A percentile compares a stretch with the other conserved stretches of the same genome.
Evolutionary conservation across 2,888 invertebrate genomes (phyloP).

Genomic region (Heteromyza rotundicornis): DNA sequence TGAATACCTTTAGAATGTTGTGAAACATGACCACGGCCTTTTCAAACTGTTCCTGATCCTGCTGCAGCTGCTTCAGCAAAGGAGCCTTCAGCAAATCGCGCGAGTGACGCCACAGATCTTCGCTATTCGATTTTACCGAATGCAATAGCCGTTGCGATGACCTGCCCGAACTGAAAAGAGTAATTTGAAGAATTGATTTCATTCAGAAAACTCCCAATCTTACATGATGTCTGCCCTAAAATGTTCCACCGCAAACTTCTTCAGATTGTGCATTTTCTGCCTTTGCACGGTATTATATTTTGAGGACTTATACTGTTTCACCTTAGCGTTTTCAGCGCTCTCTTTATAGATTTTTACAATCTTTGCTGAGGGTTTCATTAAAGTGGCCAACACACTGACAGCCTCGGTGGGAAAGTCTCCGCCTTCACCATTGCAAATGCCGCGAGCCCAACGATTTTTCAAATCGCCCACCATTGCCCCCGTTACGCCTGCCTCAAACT

Average conservation of each 20-base stretch:
- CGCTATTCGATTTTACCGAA: constrained; percentile 69
- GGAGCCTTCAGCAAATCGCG: constrained; percentile 85
- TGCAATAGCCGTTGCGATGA: constrained; percentile 69
- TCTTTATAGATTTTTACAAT: constrained; percentile 73
- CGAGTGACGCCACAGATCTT: constrained; percentile 83
- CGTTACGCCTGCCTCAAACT: constrained; percentile 74
- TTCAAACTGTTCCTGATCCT: constrained; percentile 74
- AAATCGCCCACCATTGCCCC: constrained; percentile 73
- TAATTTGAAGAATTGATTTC: too few relatives aligned
- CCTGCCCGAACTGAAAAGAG: constrained; percentile 51
- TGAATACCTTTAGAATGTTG: constrained; percentile 75
- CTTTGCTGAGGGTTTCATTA: constrained; percentile 74
- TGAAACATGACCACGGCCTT: constrained; percentile 77
- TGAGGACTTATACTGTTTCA: constrained; percentile 62
- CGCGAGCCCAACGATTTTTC: constrained; percentile 73
- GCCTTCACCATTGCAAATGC: constrained; percentile 71
- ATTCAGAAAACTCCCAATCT: constrained; percentile 10
- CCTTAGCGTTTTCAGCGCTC: constrained; percentile 61
- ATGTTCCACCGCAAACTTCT: constrained; percentile 81
- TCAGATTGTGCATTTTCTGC: constrained; percentile 80
- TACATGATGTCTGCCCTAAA: constrained; percentile 67
- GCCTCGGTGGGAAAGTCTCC: constrained; percentile 88
- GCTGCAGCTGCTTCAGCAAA: constrained; percentile 75
- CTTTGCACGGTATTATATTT: constrained; percentile 68
- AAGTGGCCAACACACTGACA: constrained; percentile 85